Percentiles rank a stretch among this genome's conserved stretches.
phyloP scores from a whole-genome alignment of 2,113 vertebrate genomes.

The Ursus arctos region DNA sequence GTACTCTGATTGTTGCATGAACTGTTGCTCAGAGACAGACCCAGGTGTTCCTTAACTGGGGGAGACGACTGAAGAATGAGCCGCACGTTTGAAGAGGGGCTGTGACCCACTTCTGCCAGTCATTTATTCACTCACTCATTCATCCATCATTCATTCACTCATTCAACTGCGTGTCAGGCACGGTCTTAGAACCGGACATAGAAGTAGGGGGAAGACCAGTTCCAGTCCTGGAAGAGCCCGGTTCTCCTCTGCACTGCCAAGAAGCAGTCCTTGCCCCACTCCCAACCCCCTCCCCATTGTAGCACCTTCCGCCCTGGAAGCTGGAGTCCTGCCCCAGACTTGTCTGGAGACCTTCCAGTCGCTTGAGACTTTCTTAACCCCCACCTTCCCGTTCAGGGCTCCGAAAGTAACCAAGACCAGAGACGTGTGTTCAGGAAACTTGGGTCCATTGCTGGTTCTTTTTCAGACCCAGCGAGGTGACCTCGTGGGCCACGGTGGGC shows the following conservation, averaged over 20 bases:
- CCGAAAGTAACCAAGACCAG: background rate
- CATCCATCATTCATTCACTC: background rate
- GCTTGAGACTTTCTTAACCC: constrained; percentile 26
- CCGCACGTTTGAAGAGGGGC: background rate
- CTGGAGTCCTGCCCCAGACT: background rate
- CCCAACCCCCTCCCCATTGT: background rate
- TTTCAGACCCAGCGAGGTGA: background rate
- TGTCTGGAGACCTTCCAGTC: constrained; percentile 10
- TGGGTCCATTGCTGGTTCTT: background rate
- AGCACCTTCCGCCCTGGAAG: background rate
- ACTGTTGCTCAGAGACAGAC: constrained; percentile 34
- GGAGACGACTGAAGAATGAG: background rate
- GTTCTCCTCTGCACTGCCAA: background rate
- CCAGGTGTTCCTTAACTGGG: constrained; percentile 34
- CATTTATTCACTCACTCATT: constrained; percentile 5
- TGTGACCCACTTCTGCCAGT: constrained; percentile 32
- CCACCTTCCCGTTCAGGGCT: constrained; percentile 4
- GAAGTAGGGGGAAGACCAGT: background rate
- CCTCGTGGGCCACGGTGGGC: background rate
- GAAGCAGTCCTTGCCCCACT: background rate
- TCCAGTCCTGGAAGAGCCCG: background rate
- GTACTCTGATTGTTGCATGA: background rate
- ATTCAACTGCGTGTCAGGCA: background rate
- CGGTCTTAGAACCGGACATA: background rate
- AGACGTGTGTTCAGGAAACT: background rate